These are phyloP conservation scores for Actinemys pallida DNA, from an alignment of 2,113 vertebrate species.

Conservation along the genomic window DNA sequence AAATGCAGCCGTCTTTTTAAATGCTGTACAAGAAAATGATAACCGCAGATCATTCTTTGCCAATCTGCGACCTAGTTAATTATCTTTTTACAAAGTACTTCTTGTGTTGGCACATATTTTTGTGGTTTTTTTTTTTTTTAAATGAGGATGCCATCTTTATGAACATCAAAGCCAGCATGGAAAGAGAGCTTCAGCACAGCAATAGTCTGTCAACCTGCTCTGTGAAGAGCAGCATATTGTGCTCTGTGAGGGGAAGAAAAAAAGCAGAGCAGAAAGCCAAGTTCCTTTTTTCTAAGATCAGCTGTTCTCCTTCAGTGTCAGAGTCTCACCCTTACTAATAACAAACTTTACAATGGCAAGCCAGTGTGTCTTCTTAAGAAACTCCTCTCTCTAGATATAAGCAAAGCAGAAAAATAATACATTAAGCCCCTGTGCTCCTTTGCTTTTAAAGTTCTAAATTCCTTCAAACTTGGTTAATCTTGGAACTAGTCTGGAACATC, in stretches of 20 bases:
- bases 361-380: background rate
- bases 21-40: background rate
- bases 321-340: background rate
- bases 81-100: conserved; percentile 29
- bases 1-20: background rate
- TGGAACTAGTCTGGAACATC: conserved; percentile 40
- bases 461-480: conserved; percentile 59
- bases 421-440: background rate
- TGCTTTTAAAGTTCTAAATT: conserved; percentile 57
- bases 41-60: background rate
- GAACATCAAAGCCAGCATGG: conserved; percentile 61
- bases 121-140: background rate
- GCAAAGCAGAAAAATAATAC: background rate
- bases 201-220: background rate
- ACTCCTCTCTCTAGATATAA: background rate
- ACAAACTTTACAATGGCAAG: background rate
- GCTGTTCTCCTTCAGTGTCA: background rate
- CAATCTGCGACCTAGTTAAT: conserved; percentile 48
- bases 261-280: background rate
- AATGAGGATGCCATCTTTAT: conserved; percentile 46
- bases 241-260: background rate
- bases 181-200: background rate
- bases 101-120: conserved; percentile 21
- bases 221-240: background rate
- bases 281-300: background rate